These are phyloP conservation scores for Euwallacea fornicatus DNA, from an alignment of 1,140 invertebrate species.

Conservation along the genomic window DNA sequence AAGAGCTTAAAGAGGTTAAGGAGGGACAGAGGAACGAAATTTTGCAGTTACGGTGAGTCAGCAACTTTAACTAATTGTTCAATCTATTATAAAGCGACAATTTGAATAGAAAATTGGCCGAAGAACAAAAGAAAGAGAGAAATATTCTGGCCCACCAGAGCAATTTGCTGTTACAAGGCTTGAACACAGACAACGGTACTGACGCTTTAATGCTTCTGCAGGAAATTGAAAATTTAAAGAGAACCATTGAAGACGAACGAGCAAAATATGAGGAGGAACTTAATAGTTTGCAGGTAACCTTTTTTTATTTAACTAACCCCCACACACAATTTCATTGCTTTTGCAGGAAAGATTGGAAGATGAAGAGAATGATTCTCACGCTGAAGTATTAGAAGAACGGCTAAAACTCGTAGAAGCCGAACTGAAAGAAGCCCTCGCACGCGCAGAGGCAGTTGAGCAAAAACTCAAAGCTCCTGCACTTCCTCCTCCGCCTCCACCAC, in stretches of 20 bases:
- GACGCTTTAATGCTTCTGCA: slow-evolving; percentile 59
- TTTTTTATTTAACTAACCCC: too few relatives aligned
- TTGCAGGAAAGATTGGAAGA: slow-evolving; percentile 68
- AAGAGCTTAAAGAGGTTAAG: slow-evolving; percentile 61
- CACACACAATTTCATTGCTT: too few relatives aligned
- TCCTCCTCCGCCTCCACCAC: slow-evolving; percentile 54
- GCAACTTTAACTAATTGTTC: background rate
- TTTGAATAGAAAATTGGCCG: slow-evolving; percentile 55
- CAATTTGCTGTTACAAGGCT: slow-evolving; percentile 64
- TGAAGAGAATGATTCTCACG: slow-evolving; percentile 66
- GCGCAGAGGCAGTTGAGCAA: slow-evolving; percentile 65
- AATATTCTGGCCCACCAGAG: slow-evolving; percentile 69
- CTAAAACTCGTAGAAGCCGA: slow-evolving; percentile 69
- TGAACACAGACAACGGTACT: slow-evolving; percentile 56
- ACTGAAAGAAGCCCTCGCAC: slow-evolving; percentile 60
- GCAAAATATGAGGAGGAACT: slow-evolving; percentile 59
- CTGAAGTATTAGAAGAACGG: slow-evolving; percentile 70
- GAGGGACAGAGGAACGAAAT: slow-evolving; percentile 63
- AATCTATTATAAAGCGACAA: background rate
- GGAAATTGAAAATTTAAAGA: slow-evolving; percentile 65
- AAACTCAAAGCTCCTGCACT: slow-evolving; percentile 49
- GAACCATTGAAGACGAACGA: slow-evolving; percentile 63
- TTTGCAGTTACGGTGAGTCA: slow-evolving; percentile 53
- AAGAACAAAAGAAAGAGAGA: slow-evolving; percentile 63
- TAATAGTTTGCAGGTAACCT: slow-evolving; percentile 60